Base-by-base conservation (phyloP, 2,888 invertebrate species). In the Lepidocyrtinus sp. region DNA sequence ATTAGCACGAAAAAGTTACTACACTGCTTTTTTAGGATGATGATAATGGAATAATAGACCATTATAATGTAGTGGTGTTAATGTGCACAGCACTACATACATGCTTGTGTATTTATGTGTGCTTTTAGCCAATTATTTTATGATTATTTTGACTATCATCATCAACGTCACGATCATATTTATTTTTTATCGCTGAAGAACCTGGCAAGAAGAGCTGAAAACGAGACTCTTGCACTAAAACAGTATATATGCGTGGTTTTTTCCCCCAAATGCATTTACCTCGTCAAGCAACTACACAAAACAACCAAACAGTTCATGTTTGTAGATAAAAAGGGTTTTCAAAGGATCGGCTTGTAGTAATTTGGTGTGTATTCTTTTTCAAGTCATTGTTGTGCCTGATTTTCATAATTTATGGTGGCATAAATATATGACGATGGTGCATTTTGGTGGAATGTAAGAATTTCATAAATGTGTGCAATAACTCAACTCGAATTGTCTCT, bases 101-200 rank as follows among this genome's bases (percentile, higher is more conserved):
- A n/a, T n/a, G n/a, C n/a, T n/a, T n/a, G n/a, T n/a, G n/a, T n/a
- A n/a, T 25, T 19, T 62, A 46, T 72, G 21, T 67, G 36, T 22
- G 65, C 59, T 61, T 17, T 59, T 50, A 27, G 67, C 75, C 69
- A 75, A 75, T 75, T 75, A 75, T 75, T 68, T 65, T 74, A 67
- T 62, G 61, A 75, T 75, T 75, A 75, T 69, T 75, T 68, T 69
- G 62, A 62, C 75, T 62, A 69, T 75, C 75, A 75, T 75, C 62
- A 45, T 75, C 27, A 69, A 62, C 25, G 61, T 63, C 61, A 36
- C 36, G 36, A 36, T 36, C 36, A 36, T 36, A 36, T 36, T 36
- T 36, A 36, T 36, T 36, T 36, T 36, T 36, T 36, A 36, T 36
- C 36, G 36, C 36, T 36, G 36, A 36, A 12, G 36, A 36, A 36